phyloP scores from a whole-genome alignment of 2,888 invertebrate species.

The Cephus rjabovi region DNA sequence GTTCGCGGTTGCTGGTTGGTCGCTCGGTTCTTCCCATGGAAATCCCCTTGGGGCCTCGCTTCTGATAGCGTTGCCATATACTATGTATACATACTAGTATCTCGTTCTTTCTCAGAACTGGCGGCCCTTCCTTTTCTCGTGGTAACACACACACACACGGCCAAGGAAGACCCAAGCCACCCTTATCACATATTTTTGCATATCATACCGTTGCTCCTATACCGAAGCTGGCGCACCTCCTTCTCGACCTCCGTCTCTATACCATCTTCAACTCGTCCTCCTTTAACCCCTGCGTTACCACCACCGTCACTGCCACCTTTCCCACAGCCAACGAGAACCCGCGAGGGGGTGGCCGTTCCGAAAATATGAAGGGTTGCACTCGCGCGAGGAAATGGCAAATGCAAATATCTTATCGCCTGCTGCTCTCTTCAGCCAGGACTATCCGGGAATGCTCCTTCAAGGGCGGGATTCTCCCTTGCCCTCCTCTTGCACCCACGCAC shows the following conservation, averaged over 20 bases:
- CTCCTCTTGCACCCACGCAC: background rate
- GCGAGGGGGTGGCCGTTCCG: slow-evolving; percentile 24
- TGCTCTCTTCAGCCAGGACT: background rate
- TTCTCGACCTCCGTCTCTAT: slow-evolving; percentile 6
- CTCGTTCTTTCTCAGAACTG: background rate
- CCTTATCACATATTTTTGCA: slow-evolving; percentile 60
- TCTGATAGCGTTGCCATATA: slow-evolving; percentile 52
- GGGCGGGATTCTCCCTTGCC: background rate
- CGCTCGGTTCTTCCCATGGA: slow-evolving; percentile 31
- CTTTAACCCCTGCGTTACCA: background rate
- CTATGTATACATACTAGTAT: background rate
- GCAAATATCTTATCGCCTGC: slow-evolving; percentile 14
- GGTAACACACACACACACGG: slow-evolving; percentile 3
- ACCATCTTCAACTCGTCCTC: background rate
- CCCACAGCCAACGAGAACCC: slow-evolving; percentile 7
- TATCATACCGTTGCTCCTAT: slow-evolving; percentile 40
- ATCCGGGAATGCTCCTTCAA: background rate
- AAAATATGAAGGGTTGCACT: slow-evolving; percentile 16
- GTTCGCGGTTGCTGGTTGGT: slow-evolving; percentile 37
- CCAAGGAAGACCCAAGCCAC: slow-evolving; percentile 37
- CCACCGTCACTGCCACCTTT: background rate
- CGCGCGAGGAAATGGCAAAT: slow-evolving; percentile 22
- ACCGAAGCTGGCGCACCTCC: slow-evolving; percentile 3
- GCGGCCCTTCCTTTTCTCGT: slow-evolving; percentile 7
- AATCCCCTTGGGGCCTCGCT: slow-evolving; percentile 45